These are phyloP conservation scores for Camelus dromedarius DNA, from an alignment of 2,113 vertebrate genomes.

Conservation along the genomic window DNA sequence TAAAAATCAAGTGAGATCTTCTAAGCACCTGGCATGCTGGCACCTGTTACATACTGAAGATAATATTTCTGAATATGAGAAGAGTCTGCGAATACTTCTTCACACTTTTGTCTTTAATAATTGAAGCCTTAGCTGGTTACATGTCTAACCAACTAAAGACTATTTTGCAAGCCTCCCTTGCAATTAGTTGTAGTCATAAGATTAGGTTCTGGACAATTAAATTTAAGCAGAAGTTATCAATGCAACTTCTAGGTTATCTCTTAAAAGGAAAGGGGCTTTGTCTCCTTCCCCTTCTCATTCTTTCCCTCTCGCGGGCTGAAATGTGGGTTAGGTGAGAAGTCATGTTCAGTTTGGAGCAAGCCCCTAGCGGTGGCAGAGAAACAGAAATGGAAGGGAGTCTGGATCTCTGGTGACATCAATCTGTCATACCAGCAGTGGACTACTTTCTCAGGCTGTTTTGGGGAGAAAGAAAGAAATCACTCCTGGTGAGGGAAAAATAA, in stretches of 20 bases:
- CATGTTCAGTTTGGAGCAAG: background rate
- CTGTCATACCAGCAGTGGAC: background rate
- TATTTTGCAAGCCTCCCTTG: background rate
- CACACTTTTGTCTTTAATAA: background rate
- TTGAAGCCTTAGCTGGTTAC: background rate
- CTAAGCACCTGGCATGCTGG: background rate
- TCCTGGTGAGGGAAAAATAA: background rate
- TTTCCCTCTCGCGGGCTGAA: background rate
- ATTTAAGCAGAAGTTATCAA: background rate
- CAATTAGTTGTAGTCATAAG: background rate
- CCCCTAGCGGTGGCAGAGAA: background rate
- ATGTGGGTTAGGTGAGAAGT: background rate
- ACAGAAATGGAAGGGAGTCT: background rate
- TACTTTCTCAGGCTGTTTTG: background rate
- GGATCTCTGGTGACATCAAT: background rate
- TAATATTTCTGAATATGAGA: conserved; percentile 4
- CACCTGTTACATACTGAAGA: background rate
- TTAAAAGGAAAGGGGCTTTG: background rate
- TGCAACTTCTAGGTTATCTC: background rate
- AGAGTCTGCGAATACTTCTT: background rate
- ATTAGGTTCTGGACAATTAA: background rate
- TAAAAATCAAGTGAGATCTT: background rate
- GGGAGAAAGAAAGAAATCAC: background rate
- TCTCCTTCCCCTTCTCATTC: background rate
- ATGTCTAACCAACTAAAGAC: background rate